Evolutionary conservation across 1,140 invertebrate genomes (phyloP).

Genomic region (Neotoxoptera formosana): DNA sequence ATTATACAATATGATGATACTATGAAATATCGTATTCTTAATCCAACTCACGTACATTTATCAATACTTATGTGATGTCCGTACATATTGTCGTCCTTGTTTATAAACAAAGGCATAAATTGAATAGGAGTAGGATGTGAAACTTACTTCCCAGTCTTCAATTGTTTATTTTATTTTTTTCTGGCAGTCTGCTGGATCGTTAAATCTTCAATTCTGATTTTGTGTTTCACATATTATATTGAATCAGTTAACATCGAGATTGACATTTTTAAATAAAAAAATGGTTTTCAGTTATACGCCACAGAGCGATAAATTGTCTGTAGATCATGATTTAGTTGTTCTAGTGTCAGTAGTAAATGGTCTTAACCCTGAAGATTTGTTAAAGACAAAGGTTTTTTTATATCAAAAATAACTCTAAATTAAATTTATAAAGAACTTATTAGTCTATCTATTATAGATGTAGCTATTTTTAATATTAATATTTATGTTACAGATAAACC

Average conservation of each 20-base stretch:
- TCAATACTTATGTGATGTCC: neutral
- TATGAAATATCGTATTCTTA: neutral
- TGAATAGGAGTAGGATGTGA: constrained; percentile 33
- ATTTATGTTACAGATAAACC: constrained; percentile 85
- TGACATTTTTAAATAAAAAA: constrained; percentile 33
- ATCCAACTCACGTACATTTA: constrained; percentile 26
- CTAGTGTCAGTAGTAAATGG: constrained; percentile 25
- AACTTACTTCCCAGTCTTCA: constrained; percentile 29
- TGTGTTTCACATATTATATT: neutral
- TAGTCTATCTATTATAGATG: no score
- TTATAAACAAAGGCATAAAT: constrained; percentile 24
- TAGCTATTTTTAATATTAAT: neutral
- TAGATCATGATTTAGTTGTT: constrained; percentile 11
- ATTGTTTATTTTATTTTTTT: constrained; percentile 29
- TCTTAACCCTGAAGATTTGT: constrained; percentile 38
- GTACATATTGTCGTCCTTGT: constrained; percentile 47
- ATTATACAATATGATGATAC: neutral
- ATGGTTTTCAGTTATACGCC: constrained; percentile 52
- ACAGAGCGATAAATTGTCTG: constrained; percentile 16
- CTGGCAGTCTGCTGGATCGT: neutral
- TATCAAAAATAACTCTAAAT: neutral
- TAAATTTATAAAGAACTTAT: neutral
- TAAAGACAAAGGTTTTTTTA: constrained; percentile 30
- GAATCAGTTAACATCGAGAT: neutral
- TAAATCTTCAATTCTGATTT: neutral